phyloP scores from a whole-genome alignment of 1,140 invertebrate genomes.

The Eriocheir sinensis region DNA sequence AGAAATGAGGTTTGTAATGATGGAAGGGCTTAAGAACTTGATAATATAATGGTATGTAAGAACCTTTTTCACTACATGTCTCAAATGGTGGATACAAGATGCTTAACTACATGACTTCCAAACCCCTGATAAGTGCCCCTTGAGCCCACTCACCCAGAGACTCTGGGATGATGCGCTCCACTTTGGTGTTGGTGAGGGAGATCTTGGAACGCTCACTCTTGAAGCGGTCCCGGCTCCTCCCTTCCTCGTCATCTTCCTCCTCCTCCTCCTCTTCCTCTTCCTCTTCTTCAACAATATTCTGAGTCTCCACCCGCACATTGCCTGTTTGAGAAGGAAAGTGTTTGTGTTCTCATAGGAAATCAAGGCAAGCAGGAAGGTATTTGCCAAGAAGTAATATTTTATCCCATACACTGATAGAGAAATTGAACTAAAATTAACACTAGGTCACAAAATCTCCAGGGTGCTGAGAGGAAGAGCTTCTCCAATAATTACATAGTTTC shows the following conservation, averaged over 20 bases:
- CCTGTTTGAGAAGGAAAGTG: background rate
- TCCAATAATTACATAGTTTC: too few relatives aligned
- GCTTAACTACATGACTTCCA: too few relatives aligned
- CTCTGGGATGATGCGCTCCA: constrained; percentile 67
- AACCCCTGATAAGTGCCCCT: background rate
- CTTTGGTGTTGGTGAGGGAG: constrained; percentile 58
- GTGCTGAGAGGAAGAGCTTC: too few relatives aligned
- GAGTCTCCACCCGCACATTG: constrained; percentile 57
- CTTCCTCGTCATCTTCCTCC: constrained; percentile 70
- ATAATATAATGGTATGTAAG: too few relatives aligned
- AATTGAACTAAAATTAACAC: background rate
- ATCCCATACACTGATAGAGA: background rate
- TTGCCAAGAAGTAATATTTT: too few relatives aligned
- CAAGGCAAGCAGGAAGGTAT: too few relatives aligned
- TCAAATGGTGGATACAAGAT: too few relatives aligned
- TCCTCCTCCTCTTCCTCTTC: constrained; percentile 72
- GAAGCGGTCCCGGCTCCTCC: constrained; percentile 64
- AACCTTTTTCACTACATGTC: too few relatives aligned
- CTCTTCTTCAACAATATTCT: constrained; percentile 71
- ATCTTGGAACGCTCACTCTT: constrained; percentile 71
- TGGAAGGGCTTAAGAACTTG: background rate
- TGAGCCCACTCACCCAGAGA: constrained; percentile 56
- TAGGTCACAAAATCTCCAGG: too few relatives aligned
- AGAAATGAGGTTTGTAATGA: background rate
- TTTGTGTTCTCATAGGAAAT: too few relatives aligned